Evolutionary conservation across 2,113 vertebrate species (phyloP), one percentile per base, ranked within the genome.

Genomic region (Gymnogyps californianus): DNA sequence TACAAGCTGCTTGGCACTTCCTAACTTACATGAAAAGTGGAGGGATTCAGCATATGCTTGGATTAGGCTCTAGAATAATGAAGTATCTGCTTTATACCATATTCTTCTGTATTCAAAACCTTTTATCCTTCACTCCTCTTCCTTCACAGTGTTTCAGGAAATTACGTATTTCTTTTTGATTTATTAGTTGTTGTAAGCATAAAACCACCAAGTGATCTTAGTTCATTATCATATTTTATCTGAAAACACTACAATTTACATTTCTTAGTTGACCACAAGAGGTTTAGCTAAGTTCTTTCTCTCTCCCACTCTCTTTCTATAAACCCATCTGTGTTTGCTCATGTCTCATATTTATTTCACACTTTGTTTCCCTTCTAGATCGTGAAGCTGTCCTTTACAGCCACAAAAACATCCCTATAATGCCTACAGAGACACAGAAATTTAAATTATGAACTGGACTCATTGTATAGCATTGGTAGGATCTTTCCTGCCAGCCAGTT

Each of bases 251-350:
- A 31, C 32, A 62, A 76, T 81, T 96, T 94, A 51, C 38, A 75
- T 92, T 95, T 93, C 82, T 92, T 76, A 71, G 61, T 9, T 93
- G 83, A 86, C 91, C 89, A 66, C 82, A 88, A 95, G 91, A 90
- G 82, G 67, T 94, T 97, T 89, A 89, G 44, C 55, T 81, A 86
- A 97, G 79, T 92, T 87, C 74, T 92, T 72, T 76, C 47, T 90
- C 67, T 91, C 59, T 89, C 79, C 89, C 65, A 61, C 47, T 79
- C 54, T 69, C 42, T 87, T 89, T 95, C 79, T 90, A 7, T 83
- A 95, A 91, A 88, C 64, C 67, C 61, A 55, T 92, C 81, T 95
- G 82, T 90, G 83, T 95, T 95, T 95, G 86, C 54, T 95, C 25
- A 8, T 38, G 21, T 75, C 89, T 91, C n/a, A 11, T 67, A 40